Conservation (phyloP, 2,888 invertebrate genomes). For the Monochamus alternatus region DNA sequence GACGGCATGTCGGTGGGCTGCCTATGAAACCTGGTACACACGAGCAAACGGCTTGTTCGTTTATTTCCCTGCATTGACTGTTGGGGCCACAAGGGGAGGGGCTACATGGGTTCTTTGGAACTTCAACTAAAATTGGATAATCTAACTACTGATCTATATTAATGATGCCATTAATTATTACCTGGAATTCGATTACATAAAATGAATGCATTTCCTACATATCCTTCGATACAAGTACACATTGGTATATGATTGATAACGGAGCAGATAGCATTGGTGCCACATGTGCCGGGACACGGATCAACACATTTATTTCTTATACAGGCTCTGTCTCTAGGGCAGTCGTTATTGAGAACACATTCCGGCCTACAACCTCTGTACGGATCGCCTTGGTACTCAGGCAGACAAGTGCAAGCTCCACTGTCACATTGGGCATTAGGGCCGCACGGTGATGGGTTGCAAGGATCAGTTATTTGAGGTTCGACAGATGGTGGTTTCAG, state of each 20-base stretch:
- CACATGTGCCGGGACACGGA: conserved; percentile 84
- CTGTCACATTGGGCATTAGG: conserved; percentile 81
- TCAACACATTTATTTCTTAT: conserved; percentile 79
- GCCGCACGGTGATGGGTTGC: conserved; percentile 76
- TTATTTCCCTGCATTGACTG: conserved; percentile 83
- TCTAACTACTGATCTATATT: background rate
- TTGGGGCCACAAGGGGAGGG: conserved; percentile 87
- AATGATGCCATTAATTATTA: conserved; percentile 52
- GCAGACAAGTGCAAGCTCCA: conserved; percentile 79
- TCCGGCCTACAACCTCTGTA: conserved; percentile 81
- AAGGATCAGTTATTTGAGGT: conserved; percentile 64
- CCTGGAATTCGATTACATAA: conserved; percentile 77
- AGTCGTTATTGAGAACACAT: conserved; percentile 83
- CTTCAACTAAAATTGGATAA: conserved; percentile 21
- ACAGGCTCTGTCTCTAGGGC: conserved; percentile 80
- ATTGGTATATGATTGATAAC: conserved; percentile 84
- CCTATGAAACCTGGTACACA: conserved; percentile 81
- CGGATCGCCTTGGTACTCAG: conserved; percentile 82
- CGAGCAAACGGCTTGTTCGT: conserved; percentile 79
- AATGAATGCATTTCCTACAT: conserved; percentile 82
- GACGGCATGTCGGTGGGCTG: conserved; percentile 79
- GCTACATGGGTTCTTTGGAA: conserved; percentile 73
- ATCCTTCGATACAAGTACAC: conserved; percentile 82
- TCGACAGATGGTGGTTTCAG: conserved; percentile 67
- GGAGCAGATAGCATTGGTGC: conserved; percentile 80